These are phyloP conservation scores for Chaetodon auriga DNA, from an alignment of 2,113 vertebrate genomes.

Conservation along the genomic window DNA sequence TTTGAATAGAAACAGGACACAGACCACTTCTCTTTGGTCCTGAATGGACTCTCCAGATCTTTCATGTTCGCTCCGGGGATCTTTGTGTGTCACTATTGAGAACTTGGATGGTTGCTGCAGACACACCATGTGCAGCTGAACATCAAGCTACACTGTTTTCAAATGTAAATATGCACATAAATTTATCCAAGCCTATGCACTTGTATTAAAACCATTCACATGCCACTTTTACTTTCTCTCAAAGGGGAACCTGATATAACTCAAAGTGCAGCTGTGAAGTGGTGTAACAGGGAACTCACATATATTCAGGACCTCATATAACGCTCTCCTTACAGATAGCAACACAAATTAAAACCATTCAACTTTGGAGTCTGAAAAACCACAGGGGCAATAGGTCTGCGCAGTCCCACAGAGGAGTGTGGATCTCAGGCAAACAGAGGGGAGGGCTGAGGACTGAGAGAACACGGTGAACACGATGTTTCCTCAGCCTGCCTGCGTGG, in stretches of 20 bases:
- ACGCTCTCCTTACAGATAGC: conserved; percentile 18
- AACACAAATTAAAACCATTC: conserved; percentile 54
- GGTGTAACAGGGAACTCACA: conserved; percentile 16
- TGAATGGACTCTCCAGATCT: conserved; percentile 12
- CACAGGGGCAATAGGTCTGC: conserved; percentile 19
- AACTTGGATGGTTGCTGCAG: conserved; percentile 36
- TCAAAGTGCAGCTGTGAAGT: conserved; percentile 47
- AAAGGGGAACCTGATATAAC: conserved; percentile 44
- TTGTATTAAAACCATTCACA: conserved; percentile 37
- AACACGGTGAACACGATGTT: conserved; percentile 55
- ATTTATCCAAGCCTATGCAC: conserved; percentile 29
- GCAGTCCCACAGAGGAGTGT: conserved; percentile 37
- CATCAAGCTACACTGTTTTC: conserved; percentile 43
- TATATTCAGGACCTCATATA: conserved; percentile 42
- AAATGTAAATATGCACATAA: conserved; percentile 66
- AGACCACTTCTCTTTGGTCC: conserved; percentile 8
- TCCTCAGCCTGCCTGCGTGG: conserved; percentile 65
- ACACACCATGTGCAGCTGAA: conserved; percentile 7
- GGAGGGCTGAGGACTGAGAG: conserved; percentile 22
- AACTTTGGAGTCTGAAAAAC: conserved; percentile 23
- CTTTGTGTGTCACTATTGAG: conserved; percentile 32
- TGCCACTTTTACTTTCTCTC: conserved; percentile 39
- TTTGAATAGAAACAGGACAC: conserved; percentile 17
- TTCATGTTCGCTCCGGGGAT: neutral
- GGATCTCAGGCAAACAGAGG: conserved; percentile 33